These are phyloP conservation scores for Portunus trituberculatus DNA, from an alignment of 1,140 invertebrate genomes.

Conservation along the genomic window DNA sequence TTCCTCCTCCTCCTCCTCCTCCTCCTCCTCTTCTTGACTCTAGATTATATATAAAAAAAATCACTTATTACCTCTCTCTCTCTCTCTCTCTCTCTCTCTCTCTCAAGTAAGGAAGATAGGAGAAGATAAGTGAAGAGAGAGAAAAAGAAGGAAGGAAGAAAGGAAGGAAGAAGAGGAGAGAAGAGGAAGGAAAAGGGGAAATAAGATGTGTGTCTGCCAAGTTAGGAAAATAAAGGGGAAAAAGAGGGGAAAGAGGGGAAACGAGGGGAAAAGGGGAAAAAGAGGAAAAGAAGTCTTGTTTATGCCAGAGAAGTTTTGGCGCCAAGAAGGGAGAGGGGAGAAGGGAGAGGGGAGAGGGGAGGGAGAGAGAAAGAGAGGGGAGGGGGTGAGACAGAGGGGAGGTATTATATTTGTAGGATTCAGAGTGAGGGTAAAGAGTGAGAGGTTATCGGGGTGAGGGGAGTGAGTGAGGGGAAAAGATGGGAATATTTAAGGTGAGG, in stretches of 20 bases:
- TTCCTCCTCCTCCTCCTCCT: neutral
- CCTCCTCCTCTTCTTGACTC: neutral
- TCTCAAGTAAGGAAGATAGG: too few relatives aligned
- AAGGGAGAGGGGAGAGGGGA: neutral
- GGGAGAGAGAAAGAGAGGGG: neutral
- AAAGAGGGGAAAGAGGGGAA: neutral
- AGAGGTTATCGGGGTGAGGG: neutral
- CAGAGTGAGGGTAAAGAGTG: neutral
- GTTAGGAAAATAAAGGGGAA: conserved; percentile 36
- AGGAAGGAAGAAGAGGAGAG: too few relatives aligned
- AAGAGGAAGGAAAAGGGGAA: neutral
- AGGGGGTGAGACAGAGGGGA: neutral
- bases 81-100: conserved; percentile 1
- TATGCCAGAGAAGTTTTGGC: too few relatives aligned
- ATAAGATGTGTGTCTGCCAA: neutral
- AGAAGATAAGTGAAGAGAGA: neutral
- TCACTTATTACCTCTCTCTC: neutral
- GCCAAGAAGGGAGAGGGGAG: neutral
- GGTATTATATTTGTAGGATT: neutral
- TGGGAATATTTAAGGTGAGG: neutral
- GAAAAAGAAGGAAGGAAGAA: too few relatives aligned
- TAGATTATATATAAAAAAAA: neutral
- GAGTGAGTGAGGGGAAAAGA: neutral
- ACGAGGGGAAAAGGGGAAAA: neutral
- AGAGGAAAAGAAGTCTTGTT: neutral